Base-by-base conservation (phyloP, 2,113 vertebrate species). In the Poicephalus gulielmi region DNA sequence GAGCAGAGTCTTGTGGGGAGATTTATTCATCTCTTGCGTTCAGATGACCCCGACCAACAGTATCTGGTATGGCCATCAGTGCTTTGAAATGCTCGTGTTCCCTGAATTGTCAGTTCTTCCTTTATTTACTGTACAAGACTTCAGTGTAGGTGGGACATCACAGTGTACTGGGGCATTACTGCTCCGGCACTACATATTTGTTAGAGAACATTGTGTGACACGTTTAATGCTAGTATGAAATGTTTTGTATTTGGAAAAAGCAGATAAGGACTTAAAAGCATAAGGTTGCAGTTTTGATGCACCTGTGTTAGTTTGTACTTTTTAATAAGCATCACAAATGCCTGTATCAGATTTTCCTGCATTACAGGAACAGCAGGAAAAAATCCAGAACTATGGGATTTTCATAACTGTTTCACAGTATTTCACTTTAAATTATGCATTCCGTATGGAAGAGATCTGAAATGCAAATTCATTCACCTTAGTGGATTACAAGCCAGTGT, bases 1-100 rank as follows among this genome's bases (percentile, higher is more conserved):
- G 99, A 99, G 93, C 99, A 99, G 95, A 99, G 99, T 87, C 99
- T 99, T 37, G 99, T 99, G 87, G 99, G 99, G 53, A 98, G 99
- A 44, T 99, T 99, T 95, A 99, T 99, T 95, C 99, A 99, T 83
- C 98, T 99, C 31, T 97, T 99, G 27, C 98, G 97, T 59, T 99
- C 99, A 10, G 99, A 99, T 37, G 99, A 99, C 91, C 99, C 99
- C 1, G 99, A 99, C 95, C 99, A 99, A 41, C 99, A 99, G 96
- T 99, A 99, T 86, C 96, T 99, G 97, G 99, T 99, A 98, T 39
- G 96, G 59, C 11, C 2, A 9, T 28, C 16, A 18, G 10, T 30
- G 71, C 41, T 76, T 76, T 28, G 66, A n/a, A 39, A 10, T 43
- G 71, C 46, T 67, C 43, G 5, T 91, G 44, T 12, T 84, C 19